A percentile compares a stretch with the other conserved stretches of the same genome.
phyloP scores from a whole-genome alignment of 2,113 vertebrate species.

The Bubo scandiacus region DNA sequence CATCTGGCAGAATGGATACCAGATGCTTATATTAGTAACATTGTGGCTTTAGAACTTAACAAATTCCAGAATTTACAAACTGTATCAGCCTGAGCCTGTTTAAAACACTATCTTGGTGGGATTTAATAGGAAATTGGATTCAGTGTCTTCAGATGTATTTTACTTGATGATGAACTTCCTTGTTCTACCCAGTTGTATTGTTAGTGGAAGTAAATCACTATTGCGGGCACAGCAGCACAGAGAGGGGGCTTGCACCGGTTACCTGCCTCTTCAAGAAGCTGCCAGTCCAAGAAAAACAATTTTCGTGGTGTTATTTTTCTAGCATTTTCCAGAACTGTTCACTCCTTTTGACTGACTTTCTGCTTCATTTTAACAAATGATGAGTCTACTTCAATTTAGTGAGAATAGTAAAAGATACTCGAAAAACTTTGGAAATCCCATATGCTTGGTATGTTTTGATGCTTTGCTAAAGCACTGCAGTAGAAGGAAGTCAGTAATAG shows the following conservation, averaged over 20 bases:
- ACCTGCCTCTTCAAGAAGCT: not conserved
- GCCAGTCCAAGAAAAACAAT: not conserved
- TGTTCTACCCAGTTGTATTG: not conserved
- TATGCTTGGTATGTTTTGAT: not conserved
- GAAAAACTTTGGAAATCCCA: not conserved
- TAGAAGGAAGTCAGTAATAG: not conserved
- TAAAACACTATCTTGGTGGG: not conserved
- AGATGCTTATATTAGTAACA: no score
- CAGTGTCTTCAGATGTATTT: not conserved
- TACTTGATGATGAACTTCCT: not conserved
- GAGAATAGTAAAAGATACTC: not conserved
- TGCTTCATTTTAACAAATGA: not conserved
- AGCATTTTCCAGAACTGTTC: not conserved
- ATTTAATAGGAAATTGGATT: not conserved
- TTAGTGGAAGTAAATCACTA: not conserved
- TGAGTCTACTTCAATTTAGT: not conserved
- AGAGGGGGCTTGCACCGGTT: not conserved
- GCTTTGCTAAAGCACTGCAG: not conserved
- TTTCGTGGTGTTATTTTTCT: fast-evolving
- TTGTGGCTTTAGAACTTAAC: no score
- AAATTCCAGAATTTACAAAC: not conserved
- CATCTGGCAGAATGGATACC: fast-evolving
- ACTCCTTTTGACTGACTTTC: not conserved
- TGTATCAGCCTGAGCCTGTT: not conserved
- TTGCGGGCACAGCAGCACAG: fast-evolving